Conservation (phyloP, 2,113 vertebrate genomes). For the Falcunculus frontatus region DNA sequence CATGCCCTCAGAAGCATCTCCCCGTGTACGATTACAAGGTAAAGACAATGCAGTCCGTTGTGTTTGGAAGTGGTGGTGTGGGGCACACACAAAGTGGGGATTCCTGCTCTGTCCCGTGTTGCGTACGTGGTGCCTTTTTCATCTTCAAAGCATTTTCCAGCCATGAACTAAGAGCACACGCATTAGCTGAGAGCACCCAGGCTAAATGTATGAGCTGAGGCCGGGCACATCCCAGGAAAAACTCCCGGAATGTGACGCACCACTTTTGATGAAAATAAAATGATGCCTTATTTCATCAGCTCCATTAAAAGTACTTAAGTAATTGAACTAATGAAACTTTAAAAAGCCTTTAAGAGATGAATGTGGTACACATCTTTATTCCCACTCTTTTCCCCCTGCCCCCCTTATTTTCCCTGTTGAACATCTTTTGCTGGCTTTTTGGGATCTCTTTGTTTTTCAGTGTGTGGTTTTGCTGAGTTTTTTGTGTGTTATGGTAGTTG, state of each 20-base stretch:
- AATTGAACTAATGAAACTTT: slow-evolving; percentile 37
- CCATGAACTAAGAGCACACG: slow-evolving; percentile 15
- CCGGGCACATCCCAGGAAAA: not conserved
- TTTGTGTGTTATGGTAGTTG: not conserved
- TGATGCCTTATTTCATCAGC: slow-evolving; percentile 31
- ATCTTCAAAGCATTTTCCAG: slow-evolving; percentile 48
- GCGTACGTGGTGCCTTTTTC: not conserved
- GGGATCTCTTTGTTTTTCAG: not conserved
- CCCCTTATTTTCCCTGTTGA: not conserved
- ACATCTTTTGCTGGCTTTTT: not conserved
- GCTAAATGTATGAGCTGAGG: too few relatives aligned
- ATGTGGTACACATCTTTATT: not conserved
- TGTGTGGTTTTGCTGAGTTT: not conserved
- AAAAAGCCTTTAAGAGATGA: not conserved
- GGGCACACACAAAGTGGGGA: not conserved
- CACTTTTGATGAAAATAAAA: slow-evolving; percentile 39
- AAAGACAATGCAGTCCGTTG: not conserved
- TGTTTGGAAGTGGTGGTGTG: not conserved
- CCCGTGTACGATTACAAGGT: not conserved
- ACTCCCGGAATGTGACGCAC: slow-evolving; percentile 16
- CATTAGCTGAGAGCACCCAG: not conserved
- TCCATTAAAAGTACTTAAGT: slow-evolving; percentile 41
- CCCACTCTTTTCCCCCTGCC: not conserved
- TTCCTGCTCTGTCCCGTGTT: not conserved
- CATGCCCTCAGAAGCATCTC: slow-evolving; percentile 10